Conservation (phyloP, 2,888 invertebrate species). For the Matsumyia berberina region DNA sequence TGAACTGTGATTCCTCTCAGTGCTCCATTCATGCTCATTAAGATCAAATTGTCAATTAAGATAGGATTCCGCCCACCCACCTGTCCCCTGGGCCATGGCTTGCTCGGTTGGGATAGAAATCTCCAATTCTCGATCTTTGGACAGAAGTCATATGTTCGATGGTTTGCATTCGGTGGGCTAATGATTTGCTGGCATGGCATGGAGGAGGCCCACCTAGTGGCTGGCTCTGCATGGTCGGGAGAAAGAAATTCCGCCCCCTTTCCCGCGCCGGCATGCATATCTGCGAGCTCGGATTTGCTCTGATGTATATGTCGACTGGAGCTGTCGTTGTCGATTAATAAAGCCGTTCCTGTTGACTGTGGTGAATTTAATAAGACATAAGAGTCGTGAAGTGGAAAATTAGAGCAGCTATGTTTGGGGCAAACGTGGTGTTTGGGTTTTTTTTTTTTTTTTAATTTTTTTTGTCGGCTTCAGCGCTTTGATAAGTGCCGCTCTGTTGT, state of each 20-base stretch:
- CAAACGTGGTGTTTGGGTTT: slow-evolving; percentile 53
- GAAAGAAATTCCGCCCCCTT: slow-evolving; percentile 24
- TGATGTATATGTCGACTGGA: slow-evolving; percentile 69
- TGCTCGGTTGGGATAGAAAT: slow-evolving; percentile 64
- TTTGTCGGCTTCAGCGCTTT: slow-evolving; percentile 58
- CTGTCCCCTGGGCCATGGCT: slow-evolving; percentile 4
- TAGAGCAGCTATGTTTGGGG: slow-evolving; percentile 69
- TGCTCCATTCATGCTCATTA: slow-evolving; percentile 74
- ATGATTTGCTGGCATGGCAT: slow-evolving; percentile 74
- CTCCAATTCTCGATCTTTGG: slow-evolving; percentile 69
- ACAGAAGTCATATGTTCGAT: slow-evolving; percentile 75
- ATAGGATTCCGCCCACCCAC: slow-evolving; percentile 38
- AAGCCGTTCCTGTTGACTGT: slow-evolving; percentile 69
- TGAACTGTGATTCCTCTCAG: slow-evolving; percentile 43
- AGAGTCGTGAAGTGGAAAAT: slow-evolving; percentile 76
- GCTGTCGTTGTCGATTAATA: slow-evolving; percentile 75
- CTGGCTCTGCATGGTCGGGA: background rate
- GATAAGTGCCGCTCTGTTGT: slow-evolving; percentile 51
- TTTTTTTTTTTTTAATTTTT: slow-evolving; percentile 9
- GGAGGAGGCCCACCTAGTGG: slow-evolving; percentile 54
- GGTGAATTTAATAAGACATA: slow-evolving; percentile 75
- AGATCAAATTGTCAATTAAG: slow-evolving; percentile 76
- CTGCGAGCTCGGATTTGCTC: slow-evolving; percentile 35
- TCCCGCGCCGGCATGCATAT: background rate
- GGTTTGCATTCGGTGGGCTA: slow-evolving; percentile 68